phyloP scores from a whole-genome alignment of 2,888 invertebrate species.

The Cantharis rustica region DNA sequence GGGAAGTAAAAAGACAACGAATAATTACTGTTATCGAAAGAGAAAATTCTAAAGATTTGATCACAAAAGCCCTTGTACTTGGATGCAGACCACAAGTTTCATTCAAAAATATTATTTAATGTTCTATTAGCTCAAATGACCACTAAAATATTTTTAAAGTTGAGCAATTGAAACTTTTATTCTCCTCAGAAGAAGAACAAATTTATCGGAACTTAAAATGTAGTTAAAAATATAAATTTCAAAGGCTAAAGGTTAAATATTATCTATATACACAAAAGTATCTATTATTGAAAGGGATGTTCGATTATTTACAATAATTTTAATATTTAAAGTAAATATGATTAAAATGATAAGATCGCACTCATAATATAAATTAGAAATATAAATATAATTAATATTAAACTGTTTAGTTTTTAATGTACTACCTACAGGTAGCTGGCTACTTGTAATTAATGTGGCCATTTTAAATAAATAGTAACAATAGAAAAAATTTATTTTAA shows the following conservation, averaged over 20 bases:
- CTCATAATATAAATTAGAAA: neutral
- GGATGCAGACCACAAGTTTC: too few species aligned
- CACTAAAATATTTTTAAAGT: neutral
- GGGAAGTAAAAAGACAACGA: too few species aligned
- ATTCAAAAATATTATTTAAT: neutral
- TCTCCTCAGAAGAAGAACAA: neutral
- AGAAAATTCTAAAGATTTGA: too few species aligned
- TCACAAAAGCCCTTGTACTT: too few species aligned
- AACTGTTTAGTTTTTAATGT: too few species aligned
- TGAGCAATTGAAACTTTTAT: neutral
- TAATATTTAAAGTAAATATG: neutral
- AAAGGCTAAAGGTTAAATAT: neutral
- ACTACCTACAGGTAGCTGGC: too few species aligned
- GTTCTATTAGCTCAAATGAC: neutral
- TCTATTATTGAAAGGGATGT: neutral
- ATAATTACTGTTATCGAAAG: too few species aligned
- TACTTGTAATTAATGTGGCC: too few species aligned
- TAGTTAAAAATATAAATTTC: neutral
- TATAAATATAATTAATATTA: too few species aligned
- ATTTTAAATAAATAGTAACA: too few species aligned
- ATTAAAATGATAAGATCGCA: neutral
- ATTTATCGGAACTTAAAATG: neutral
- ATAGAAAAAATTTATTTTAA: too few species aligned
- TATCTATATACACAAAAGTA: neutral
- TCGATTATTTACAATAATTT: neutral